These are phyloP conservation scores for Mycogona germanica DNA, from an alignment of 2,888 invertebrate genomes.

Conservation along the genomic window DNA sequence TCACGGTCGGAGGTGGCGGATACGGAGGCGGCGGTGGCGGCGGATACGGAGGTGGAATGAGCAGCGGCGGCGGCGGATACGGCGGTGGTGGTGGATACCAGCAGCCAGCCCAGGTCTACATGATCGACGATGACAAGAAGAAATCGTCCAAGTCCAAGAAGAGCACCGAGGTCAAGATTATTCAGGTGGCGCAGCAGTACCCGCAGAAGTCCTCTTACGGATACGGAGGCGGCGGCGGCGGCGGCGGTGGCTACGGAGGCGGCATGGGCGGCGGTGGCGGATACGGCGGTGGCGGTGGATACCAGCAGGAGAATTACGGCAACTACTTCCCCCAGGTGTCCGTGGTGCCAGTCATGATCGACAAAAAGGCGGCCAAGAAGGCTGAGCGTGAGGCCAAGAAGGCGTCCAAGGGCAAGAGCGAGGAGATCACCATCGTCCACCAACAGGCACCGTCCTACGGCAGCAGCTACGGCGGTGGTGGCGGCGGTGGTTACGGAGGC, in stretches of 20 bases:
- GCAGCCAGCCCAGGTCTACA: conserved; percentile 6
- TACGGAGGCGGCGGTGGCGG: conserved; percentile 13
- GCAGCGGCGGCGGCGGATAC: conserved; percentile 1
- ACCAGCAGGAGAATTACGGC: conserved; percentile 1
- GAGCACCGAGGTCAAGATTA: conserved; percentile 12
- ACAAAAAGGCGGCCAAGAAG: conserved; percentile 14
- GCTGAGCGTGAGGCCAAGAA: background rate
- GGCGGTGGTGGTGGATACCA: conserved; percentile 1
- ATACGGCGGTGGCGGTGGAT: conserved; percentile 1
- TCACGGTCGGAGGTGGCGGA: conserved; percentile 9
- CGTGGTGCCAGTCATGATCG: conserved; percentile 17
- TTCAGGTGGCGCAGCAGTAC: conserved; percentile 10
- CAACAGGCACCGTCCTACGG: conserved; percentile 14
- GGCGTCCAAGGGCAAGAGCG: conserved; percentile 7
- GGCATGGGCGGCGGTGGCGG: conserved; percentile 7
- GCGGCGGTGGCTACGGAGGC: conserved; percentile 12
- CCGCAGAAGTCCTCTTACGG: conserved; percentile 11
- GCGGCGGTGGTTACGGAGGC: conserved; percentile 6
- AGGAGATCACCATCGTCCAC: conserved; percentile 15
- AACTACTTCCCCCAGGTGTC: conserved; percentile 15
- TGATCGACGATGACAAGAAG: conserved; percentile 15
- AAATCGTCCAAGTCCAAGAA: background rate
- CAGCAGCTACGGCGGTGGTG: conserved; percentile 12
- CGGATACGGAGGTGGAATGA: conserved; percentile 8
- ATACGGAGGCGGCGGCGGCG: conserved; percentile 7